Evolutionary conservation across 2,113 vertebrate genomes (phyloP).

Genomic region (Nycticryphes semicollaris): DNA sequence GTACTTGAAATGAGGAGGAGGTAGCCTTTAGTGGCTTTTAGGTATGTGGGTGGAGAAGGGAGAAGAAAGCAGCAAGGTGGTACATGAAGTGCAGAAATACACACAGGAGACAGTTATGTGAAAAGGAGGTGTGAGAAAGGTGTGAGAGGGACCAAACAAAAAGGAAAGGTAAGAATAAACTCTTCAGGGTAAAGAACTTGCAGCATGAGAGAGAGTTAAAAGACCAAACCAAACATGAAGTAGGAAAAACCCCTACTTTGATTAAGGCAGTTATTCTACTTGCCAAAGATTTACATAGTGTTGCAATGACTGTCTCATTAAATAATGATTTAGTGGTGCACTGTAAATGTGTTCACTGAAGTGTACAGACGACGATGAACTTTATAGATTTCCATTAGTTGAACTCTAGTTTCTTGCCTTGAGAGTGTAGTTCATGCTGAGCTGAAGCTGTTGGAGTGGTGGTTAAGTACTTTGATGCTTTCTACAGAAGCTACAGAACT

Average conservation of each 20-base stretch:
- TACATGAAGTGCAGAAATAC: background rate
- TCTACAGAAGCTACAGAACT: background rate
- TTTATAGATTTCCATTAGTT: background rate
- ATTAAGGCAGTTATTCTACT: background rate
- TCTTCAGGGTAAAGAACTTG: background rate
- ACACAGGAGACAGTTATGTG: background rate
- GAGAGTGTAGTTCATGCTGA: background rate
- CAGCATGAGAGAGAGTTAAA: background rate
- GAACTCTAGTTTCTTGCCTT: background rate
- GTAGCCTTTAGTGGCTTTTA: background rate
- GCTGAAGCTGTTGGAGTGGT: background rate
- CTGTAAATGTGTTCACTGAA: background rate
- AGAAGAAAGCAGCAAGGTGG: background rate
- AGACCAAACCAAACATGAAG: background rate
- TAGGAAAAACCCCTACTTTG: background rate
- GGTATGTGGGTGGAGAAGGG: background rate
- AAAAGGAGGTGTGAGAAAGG: background rate
- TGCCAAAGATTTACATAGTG: background rate
- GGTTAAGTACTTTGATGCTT: background rate
- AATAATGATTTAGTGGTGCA: background rate
- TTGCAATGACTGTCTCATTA: background rate
- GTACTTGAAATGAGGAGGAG: background rate
- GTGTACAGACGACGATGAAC: background rate
- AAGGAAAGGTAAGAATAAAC: background rate
- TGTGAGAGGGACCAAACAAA: background rate